Evolutionary conservation across 2,797 vertebrate genomes (phyloP).

Genomic region (Microctenopoma steveboyesi): DNA sequence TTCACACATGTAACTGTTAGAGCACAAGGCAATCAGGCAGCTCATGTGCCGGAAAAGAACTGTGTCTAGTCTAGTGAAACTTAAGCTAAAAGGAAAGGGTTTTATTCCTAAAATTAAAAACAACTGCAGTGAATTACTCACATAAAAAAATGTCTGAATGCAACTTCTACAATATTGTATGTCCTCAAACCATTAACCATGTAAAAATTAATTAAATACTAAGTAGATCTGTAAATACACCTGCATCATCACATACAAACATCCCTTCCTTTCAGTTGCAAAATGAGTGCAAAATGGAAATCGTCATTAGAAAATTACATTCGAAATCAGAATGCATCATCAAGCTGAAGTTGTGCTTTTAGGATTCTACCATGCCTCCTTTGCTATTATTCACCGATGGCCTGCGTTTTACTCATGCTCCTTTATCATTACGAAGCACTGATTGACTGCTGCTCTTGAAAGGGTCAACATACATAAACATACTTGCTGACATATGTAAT

Average conservation of each 20-base stretch:
- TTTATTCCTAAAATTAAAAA: neutral
- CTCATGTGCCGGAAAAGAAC: slow-evolving; percentile 27
- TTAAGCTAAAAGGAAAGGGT: neutral
- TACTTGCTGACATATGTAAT: neutral
- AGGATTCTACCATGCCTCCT: neutral
- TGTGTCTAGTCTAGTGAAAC: neutral
- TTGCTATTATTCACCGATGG: neutral
- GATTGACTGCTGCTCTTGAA: no score
- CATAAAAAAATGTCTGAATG: neutral
- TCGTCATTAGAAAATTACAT: no score
- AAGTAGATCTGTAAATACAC: no score
- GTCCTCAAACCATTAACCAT: neutral
- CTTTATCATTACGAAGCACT: no score
- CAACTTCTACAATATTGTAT: neutral
- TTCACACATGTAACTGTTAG: slow-evolving; percentile 22
- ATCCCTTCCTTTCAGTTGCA: no score
- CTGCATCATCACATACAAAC: no score
- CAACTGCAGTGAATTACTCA: neutral
- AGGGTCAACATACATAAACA: neutral
- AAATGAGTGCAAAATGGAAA: no score
- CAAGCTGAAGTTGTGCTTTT: neutral
- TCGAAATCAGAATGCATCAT: no score
- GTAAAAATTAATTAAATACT: no score
- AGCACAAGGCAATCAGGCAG: slow-evolving; percentile 17
- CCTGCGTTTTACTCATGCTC: neutral